Base-by-base conservation (phyloP, 2,888 invertebrate species). In the Andrena fulva region DNA sequence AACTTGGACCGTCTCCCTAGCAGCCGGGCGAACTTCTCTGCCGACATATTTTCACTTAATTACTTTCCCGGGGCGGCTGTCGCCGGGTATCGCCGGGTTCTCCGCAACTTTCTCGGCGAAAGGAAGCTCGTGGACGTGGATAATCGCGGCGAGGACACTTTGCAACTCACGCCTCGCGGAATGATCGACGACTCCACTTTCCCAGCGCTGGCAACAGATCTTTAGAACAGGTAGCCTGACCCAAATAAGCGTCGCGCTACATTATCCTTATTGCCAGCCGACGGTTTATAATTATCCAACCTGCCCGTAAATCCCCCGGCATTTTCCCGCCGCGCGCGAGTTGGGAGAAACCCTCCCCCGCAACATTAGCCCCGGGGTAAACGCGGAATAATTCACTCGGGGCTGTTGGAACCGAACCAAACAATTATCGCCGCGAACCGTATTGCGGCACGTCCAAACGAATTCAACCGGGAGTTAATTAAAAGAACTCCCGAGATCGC, bases 11-110 rank as follows among this genome's bases (percentile, higher is more conserved):
- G 2, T 20, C 20, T 54, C 42, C 56, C 50, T 73, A 10, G 16
- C 10, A 16, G 5, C 27, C 50, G 33, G 10, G 0, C 35, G 2
- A 10, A 50, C 68, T 42, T 29, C 52, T 10, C 69, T 27, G 20
- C 29, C 63, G 76, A 73, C 54, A 73, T 73, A 84, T 84, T 81
- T 81, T 84, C 76, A 48, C 70, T 84, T 76, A 78, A 85, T 84
- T 80, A 75, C 81, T 73, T 77, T 35, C 31, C 59, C 74, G 52
- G 35, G 33, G 72, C 4, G 35, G 62, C 70, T 52, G 71, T 71
- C 66, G 52, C 20, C 82, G 78, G 74, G 59, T 73, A 77, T 77
- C 71, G 42, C 48, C 60, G 54, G 27, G 20, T 5, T 6, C 33
- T 29, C 29, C 8, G 62, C 52, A 60, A 66, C 60, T 67, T 62